A percentile compares a stretch with the other conserved stretches of the same genome.
phyloP scores from a whole-genome alignment of 2,113 vertebrate species.

The Pao palembangensis region DNA sequence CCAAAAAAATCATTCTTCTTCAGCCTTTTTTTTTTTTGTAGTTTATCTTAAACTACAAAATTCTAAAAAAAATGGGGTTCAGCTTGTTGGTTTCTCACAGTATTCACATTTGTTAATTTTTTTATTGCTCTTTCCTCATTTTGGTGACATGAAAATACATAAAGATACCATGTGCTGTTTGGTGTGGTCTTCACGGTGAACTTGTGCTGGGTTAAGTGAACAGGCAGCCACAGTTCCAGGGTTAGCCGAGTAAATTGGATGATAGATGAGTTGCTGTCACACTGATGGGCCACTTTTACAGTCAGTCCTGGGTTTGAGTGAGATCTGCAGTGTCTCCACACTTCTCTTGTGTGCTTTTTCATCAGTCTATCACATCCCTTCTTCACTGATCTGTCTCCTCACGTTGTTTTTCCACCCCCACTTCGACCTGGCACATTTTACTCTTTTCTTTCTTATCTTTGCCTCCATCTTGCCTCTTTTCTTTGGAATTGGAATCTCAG shows the following conservation, averaged over 20 bases:
- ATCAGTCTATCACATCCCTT: conserved; percentile 49
- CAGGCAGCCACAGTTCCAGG: conserved; percentile 57
- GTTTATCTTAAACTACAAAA: too few species aligned
- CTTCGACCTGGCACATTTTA: conserved; percentile 49
- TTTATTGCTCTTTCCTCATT: too few species aligned
- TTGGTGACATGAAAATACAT: too few species aligned
- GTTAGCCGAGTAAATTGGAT: conserved; percentile 65
- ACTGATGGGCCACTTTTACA: conserved; percentile 58
- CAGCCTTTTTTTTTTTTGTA: too few species aligned
- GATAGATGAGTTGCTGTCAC: conserved; percentile 61
- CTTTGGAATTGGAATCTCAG: conserved; percentile 44
- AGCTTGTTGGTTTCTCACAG: too few species aligned
- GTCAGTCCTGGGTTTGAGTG: conserved; percentile 55
- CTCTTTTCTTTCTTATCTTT: conserved; percentile 29
- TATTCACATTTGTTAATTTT: too few species aligned
- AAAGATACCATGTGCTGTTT: not conserved
- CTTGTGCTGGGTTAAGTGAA: conserved; percentile 53
- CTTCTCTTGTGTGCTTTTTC: conserved; percentile 18
- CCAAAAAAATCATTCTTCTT: too few species aligned
- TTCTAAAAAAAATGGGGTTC: too few species aligned
- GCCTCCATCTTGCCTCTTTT: conserved; percentile 24
- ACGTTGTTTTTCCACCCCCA: conserved; percentile 13
- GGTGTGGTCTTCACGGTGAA: conserved; percentile 31
- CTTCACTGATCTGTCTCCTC: conserved; percentile 32
- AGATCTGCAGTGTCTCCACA: conserved; percentile 28